Percentiles rank a stretch among this genome's conserved stretches.
phyloP scores from a whole-genome alignment of 1,140 invertebrate species.

The Trichogramma pretiosum region DNA sequence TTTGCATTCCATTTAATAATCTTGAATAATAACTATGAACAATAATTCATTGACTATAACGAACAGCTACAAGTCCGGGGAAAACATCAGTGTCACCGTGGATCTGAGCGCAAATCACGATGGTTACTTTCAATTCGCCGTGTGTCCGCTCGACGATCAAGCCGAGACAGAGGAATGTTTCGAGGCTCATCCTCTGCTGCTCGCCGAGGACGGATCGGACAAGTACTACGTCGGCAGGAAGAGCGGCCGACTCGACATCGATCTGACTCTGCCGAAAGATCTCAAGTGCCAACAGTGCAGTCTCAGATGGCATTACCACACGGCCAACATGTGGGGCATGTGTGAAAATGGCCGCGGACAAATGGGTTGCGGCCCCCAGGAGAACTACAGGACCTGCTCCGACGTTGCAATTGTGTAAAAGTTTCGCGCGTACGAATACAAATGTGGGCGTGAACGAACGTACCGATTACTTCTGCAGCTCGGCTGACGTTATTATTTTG shows the following conservation, averaged over 20 bases:
- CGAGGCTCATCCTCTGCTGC: constrained; percentile 50
- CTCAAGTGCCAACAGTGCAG: constrained; percentile 59
- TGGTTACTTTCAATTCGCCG: constrained; percentile 52
- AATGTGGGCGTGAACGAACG: too few relatives aligned
- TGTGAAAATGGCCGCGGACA: constrained; percentile 39
- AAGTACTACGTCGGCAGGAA: constrained; percentile 16
- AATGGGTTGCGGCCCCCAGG: constrained; percentile 56
- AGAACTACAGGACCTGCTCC: constrained; percentile 59
- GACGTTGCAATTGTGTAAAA: constrained; percentile 53
- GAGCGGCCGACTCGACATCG: constrained; percentile 14
- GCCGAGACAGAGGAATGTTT: constrained; percentile 56
- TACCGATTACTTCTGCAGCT: too few relatives aligned
- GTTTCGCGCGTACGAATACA: too few relatives aligned
- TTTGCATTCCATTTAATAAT: not conserved
- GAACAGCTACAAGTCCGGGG: constrained; percentile 23
- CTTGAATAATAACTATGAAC: not conserved
- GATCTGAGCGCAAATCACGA: constrained; percentile 65
- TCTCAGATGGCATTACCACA: constrained; percentile 58
- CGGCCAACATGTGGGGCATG: constrained; percentile 51
- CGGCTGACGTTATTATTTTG: too few relatives aligned
- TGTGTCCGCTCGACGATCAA: constrained; percentile 46
- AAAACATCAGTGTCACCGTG: constrained; percentile 47
- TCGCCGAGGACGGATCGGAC: constrained; percentile 45
- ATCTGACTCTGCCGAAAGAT: constrained; percentile 46
- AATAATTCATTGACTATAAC: not conserved